These are phyloP conservation scores for Folsomia candida DNA, from an alignment of 2,888 invertebrate genomes.

Conservation along the genomic window DNA sequence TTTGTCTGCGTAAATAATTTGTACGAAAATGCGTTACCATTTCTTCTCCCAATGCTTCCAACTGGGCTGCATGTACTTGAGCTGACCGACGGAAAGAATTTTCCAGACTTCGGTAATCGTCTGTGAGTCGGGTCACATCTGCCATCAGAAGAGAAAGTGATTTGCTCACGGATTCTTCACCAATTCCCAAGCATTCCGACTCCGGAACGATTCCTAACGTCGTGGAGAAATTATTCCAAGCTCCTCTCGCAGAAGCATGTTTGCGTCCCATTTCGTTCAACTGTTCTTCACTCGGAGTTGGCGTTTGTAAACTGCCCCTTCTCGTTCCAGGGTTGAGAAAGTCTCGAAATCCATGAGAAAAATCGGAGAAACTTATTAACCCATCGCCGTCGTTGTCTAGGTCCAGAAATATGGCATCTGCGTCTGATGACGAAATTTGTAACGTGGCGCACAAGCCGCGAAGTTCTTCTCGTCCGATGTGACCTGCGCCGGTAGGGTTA, in stretches of 20 bases:
- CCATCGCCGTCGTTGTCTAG: constrained; percentile 60
- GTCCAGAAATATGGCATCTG: constrained; percentile 57
- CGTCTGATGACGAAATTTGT: constrained; percentile 54
- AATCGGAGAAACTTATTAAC: constrained; percentile 58
- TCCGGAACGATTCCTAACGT: background rate
- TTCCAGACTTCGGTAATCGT: constrained; percentile 60
- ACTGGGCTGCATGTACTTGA: no score
- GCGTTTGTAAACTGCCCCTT: constrained; percentile 48
- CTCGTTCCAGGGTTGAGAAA: constrained; percentile 52
- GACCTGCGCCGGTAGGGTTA: constrained; percentile 56
- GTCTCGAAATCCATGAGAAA: constrained; percentile 57
- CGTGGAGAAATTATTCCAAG: constrained; percentile 48
- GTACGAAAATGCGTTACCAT: no score
- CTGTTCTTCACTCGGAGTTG: constrained; percentile 28
- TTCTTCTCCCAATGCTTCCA: no score
- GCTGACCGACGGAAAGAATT: constrained; percentile 58
- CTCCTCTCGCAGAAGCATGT: constrained; percentile 51
- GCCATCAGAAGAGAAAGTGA: constrained; percentile 58
- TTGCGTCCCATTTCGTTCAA: constrained; percentile 49
- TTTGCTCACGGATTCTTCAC: no score
- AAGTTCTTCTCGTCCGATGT: constrained; percentile 57
- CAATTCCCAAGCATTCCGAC: constrained; percentile 32
- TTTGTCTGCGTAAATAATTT: no score
- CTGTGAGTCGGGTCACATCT: constrained; percentile 58
- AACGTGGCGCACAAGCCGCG: constrained; percentile 57